These are phyloP conservation scores for Ypsolopha sequella DNA, from an alignment of 2,888 invertebrate genomes.

Conservation along the genomic window DNA sequence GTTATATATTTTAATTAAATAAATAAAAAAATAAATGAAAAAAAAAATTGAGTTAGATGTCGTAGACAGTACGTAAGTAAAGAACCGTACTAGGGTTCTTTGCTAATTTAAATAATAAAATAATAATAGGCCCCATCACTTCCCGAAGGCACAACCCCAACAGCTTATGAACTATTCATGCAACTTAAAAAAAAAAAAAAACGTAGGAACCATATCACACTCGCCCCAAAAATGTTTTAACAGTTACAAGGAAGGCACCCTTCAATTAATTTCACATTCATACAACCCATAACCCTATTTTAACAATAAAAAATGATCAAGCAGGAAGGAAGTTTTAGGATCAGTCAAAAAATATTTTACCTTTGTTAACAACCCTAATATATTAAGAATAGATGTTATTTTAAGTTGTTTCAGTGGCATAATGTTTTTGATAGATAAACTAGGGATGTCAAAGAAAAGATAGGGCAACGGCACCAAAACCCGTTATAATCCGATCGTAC, in stretches of 20 bases:
- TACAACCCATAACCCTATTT: conserved; percentile 28
- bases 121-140: background rate
- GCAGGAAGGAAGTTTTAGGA: conserved; percentile 30
- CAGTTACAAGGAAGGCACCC: conserved; percentile 40
- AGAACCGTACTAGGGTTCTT: too few species aligned
- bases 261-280: conserved; percentile 63
- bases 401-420: background rate
- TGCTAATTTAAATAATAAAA: too few species aligned
- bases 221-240: conserved; percentile 28
- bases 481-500: conserved; percentile 37
- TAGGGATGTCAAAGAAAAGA: conserved; percentile 7
- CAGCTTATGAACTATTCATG: background rate
- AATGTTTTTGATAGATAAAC: background rate
- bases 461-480: conserved; percentile 24
- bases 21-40: too few species aligned
- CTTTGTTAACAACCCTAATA: too few species aligned
- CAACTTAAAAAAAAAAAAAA: conserved; percentile 17
- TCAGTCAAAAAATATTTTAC: background rate
- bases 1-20: too few species aligned
- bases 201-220: conserved; percentile 32
- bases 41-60: too few species aligned
- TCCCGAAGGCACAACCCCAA: background rate
- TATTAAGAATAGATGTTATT: background rate
- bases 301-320: conserved; percentile 31
- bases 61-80: too few species aligned